These are phyloP conservation scores for Silurus meridionalis DNA, from an alignment of 2,113 vertebrate species.

Conservation along the genomic window DNA sequence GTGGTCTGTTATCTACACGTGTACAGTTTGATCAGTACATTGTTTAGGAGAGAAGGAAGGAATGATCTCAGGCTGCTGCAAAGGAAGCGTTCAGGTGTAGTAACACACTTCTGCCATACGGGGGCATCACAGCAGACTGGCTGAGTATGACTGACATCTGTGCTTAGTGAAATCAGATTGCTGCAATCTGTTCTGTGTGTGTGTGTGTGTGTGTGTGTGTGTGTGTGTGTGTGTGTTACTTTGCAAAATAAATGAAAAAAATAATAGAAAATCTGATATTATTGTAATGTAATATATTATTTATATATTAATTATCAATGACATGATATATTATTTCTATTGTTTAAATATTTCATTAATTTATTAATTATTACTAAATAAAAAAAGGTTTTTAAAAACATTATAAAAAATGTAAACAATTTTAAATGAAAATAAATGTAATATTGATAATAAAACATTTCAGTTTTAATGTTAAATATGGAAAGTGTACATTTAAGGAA, in stretches of 20 bases:
- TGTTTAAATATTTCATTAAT: too few species aligned
- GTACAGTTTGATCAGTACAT: slow-evolving; percentile 35
- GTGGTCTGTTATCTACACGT: not conserved
- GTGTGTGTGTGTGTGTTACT: slow-evolving; percentile 41
- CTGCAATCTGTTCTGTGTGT: slow-evolving; percentile 63
- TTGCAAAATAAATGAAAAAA: not conserved
- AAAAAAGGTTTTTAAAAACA: too few species aligned
- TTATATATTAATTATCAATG: not conserved
- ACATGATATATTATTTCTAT: too few species aligned
- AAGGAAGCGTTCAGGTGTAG: not conserved
- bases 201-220: slow-evolving; percentile 45
- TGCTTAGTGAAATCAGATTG: slow-evolving; percentile 70
- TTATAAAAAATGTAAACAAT: too few species aligned
- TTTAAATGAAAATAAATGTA: not conserved
- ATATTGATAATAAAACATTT: not conserved
- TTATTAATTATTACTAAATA: too few species aligned
- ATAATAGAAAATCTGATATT: not conserved
- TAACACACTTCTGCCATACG: slow-evolving; percentile 46
- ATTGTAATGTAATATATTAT: not conserved
- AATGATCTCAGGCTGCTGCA: not conserved
- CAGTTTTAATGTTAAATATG: not conserved
- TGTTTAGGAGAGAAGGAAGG: slow-evolving; percentile 3
- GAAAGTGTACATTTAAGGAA: too few species aligned
- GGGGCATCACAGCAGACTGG: slow-evolving; percentile 45
- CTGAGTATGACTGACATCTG: slow-evolving; percentile 61